Base-by-base conservation (phyloP, 2,797 vertebrate genomes). In the Premnoplex brunnescens region DNA sequence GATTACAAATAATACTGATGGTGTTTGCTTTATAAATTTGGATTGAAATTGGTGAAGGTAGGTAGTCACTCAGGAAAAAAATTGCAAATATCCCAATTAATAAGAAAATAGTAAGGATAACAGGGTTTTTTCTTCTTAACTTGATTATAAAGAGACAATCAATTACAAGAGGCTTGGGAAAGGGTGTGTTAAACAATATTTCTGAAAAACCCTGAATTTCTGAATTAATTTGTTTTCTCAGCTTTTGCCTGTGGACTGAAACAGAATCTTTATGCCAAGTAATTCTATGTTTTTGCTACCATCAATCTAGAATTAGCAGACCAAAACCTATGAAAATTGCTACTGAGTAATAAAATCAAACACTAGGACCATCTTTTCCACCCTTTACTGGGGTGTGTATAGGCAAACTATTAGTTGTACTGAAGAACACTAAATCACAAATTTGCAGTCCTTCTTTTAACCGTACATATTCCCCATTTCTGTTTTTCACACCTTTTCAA, bases 391-490 rank as follows among this genome's bases (percentile, higher is more conserved):
- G n/a, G 55, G 7, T 17, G 7, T 27, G 8, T 30, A 3, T 9
- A 51, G 44, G 32, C 22, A 64, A 39, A 54, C 6, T 14, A 7
- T 55, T 60, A 26, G 7, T 44, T 78, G 19, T 27, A 66, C 8
- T 58, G 26, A 82, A 51, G 12, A 59, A 54, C 5, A 14, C 3
- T 30, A 46, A 89, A 85, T 21, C 17, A 46, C 37, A 2, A 36
- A 39, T 55, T 58, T 88, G 2, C 9, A 79, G 3, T 24, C 12
- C 4, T 18, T 18, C 12, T 67, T 73, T 62, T 52, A 32, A 46
- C 7, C 80, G 14, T 22, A 8, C 5, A 5, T 48, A 9, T 67
- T 66, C 26, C 4, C 3, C 0, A 0, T 51, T 72, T 81, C 30
- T 64, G 17, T 58, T 75, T 86, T n/a, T 68, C 48, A 84, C 17